phyloP scores from a whole-genome alignment of 2,797 vertebrate species.

The Hapalemur alaotrensis region DNA sequence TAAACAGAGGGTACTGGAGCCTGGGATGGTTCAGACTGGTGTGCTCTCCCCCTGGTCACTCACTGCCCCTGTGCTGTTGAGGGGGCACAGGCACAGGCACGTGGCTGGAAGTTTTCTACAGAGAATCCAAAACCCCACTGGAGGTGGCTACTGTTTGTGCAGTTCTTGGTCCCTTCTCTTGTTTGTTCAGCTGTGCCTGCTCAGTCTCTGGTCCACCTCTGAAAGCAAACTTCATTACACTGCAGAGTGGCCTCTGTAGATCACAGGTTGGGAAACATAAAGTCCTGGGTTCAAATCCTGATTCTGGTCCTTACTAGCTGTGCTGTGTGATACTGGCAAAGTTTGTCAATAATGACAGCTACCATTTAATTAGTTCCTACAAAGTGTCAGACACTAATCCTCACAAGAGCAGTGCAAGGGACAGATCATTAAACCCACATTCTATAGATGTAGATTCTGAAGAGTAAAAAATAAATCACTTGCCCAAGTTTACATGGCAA shows the following conservation, averaged over 20 bases:
- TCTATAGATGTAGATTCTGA: background rate
- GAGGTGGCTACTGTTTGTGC: background rate
- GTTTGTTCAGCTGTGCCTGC: background rate
- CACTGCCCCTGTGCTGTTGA: background rate
- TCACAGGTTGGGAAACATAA: background rate
- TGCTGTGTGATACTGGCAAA: background rate
- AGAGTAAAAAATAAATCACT: background rate
- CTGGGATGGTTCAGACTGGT: background rate
- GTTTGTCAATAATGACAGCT: background rate
- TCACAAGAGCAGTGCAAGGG: background rate
- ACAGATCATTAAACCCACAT: background rate
- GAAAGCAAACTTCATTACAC: background rate
- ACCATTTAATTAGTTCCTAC: background rate
- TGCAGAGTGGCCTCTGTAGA: background rate
- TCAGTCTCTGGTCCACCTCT: background rate
- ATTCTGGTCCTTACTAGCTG: background rate
- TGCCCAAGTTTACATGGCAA: background rate
- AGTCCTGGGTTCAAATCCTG: background rate
- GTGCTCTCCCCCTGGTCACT: background rate
- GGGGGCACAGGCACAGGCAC: background rate
- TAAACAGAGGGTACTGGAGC: background rate
- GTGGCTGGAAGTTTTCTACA: background rate
- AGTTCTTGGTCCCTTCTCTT: background rate
- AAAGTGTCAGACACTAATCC: background rate
- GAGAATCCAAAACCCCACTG: background rate